Conservation (phyloP, 1,140 invertebrate genomes). For the Nephila pilipes region DNA sequence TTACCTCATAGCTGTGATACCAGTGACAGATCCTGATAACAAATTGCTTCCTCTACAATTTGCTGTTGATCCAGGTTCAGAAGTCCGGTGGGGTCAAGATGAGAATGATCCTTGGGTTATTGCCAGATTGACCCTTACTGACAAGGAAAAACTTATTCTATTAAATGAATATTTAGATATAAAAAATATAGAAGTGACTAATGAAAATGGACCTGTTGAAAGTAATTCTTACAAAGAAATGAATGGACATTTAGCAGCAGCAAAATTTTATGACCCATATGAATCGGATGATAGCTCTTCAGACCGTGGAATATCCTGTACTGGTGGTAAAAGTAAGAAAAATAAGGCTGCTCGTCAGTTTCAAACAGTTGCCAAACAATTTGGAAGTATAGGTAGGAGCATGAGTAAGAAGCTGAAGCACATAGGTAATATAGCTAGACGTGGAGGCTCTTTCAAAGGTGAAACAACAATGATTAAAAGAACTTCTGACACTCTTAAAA, state of each 20-base stretch:
- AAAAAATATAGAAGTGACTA: slow-evolving; percentile 79
- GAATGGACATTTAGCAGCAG: slow-evolving; percentile 42
- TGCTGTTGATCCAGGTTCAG: slow-evolving; percentile 90
- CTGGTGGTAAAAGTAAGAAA: slow-evolving; percentile 78
- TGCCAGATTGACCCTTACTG: slow-evolving; percentile 79
- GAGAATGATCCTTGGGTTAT: slow-evolving; percentile 82
- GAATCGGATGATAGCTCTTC: slow-evolving; percentile 56
- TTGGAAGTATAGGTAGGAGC: slow-evolving; percentile 89
- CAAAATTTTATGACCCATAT: slow-evolving; percentile 58
- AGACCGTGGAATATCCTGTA: slow-evolving; percentile 38
- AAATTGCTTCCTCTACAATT: slow-evolving; percentile 90
- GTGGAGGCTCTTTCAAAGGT: slow-evolving; percentile 77
- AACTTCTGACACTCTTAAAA: slow-evolving; percentile 46
- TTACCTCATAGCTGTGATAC: slow-evolving; percentile 85
- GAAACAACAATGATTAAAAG: slow-evolving; percentile 53
- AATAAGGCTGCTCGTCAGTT: slow-evolving; percentile 86
- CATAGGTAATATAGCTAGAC: slow-evolving; percentile 82
- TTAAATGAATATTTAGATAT: slow-evolving; percentile 86
- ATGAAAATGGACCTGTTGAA: background rate
- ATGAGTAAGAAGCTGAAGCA: slow-evolving; percentile 88
- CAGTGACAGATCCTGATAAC: slow-evolving; percentile 87
- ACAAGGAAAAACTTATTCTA: slow-evolving; percentile 83
- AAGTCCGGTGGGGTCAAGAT: slow-evolving; percentile 86
- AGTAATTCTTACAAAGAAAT: slow-evolving; percentile 42
- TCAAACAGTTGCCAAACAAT: slow-evolving; percentile 87